phyloP scores from a whole-genome alignment of 2,888 invertebrate genomes.

The Lacanobia wlatinum region DNA sequence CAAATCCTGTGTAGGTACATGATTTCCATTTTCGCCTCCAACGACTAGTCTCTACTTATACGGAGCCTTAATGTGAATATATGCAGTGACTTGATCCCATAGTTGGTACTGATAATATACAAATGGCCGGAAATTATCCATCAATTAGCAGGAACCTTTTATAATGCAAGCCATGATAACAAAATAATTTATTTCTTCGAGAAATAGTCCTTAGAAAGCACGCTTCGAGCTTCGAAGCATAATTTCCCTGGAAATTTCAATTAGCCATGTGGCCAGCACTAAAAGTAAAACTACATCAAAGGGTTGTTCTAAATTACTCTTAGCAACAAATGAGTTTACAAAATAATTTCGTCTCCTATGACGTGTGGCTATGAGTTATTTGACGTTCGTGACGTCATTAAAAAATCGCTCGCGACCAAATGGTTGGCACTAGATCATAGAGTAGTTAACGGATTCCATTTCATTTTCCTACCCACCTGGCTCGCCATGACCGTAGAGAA shows the following conservation, averaged over 20 bases:
- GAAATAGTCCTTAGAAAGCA: conserved; percentile 4
- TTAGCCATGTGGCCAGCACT: background rate
- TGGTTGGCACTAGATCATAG: conserved; percentile 63
- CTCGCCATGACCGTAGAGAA: conserved; percentile 64
- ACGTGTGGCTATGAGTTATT: conserved; percentile 31
- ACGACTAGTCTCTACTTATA: conserved; percentile 41
- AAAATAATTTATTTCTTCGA: conserved; percentile 5
- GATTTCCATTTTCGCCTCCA: conserved; percentile 48
- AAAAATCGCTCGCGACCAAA: conserved; percentile 63
- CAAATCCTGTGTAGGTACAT: conserved; percentile 53
- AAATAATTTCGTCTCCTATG: conserved; percentile 19
- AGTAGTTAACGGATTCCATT: conserved; percentile 77
- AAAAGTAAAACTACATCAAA: conserved; percentile 18
- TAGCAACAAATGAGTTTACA: conserved; percentile 1
- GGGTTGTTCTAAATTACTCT: conserved; percentile 3
- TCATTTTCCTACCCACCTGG: conserved; percentile 76
- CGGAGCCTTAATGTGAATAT: conserved; percentile 47
- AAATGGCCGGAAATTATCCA: conserved; percentile 38
- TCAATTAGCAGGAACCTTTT: conserved; percentile 16
- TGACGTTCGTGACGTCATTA: conserved; percentile 43
- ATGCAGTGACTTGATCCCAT: conserved; percentile 20
- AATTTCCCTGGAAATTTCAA: conserved; percentile 10
- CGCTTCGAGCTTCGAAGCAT: background rate
- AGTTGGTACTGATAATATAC: conserved; percentile 30
- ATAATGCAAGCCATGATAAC: background rate